Percentiles rank a stretch among this genome's conserved stretches.
Conservation (phyloP, 2,797 vertebrate species). For the Cynopterus sphinx region DNA sequence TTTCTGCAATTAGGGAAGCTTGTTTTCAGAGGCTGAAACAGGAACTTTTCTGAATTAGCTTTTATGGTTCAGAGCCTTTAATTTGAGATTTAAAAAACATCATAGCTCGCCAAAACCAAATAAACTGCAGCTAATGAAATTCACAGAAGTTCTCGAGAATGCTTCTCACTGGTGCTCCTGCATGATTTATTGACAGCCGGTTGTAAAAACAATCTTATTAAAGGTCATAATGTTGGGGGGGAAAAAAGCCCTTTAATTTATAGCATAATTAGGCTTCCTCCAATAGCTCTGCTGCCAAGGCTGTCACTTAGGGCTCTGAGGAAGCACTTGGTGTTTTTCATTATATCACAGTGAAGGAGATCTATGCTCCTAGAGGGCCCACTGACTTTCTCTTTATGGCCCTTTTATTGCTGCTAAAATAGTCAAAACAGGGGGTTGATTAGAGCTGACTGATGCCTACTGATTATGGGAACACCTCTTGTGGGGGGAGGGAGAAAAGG, state of each 20-base stretch:
- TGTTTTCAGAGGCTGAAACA: conserved; percentile 83
- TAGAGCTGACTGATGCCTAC: conserved; percentile 64
- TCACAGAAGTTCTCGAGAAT: conserved; percentile 85
- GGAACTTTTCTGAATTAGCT: conserved; percentile 86
- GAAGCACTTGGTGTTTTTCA: conserved; percentile 86
- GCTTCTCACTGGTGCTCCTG: conserved; percentile 85
- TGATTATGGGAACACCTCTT: conserved; percentile 70
- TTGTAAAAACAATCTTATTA: conserved; percentile 93
- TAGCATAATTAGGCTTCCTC: conserved; percentile 89
- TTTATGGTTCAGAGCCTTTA: conserved; percentile 87
- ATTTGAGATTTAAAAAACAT: conserved; percentile 88
- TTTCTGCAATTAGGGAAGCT: conserved; percentile 85
- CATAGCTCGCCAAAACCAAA: conserved; percentile 86
- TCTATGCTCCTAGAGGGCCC: conserved; percentile 77
- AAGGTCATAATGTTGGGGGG: conserved; percentile 88
- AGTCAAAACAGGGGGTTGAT: conserved; percentile 81
- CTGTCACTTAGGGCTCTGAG: conserved; percentile 85
- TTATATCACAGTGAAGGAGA: conserved; percentile 84
- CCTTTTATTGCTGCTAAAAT: conserved; percentile 82
- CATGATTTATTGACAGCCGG: conserved; percentile 90
- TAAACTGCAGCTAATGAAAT: conserved; percentile 89
- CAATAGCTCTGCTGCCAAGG: conserved; percentile 85
- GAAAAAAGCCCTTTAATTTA: conserved; percentile 87
- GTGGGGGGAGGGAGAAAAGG: background rate
- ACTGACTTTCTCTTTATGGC: conserved; percentile 82